phyloP scores from a whole-genome alignment of 2,113 vertebrate genomes.

The Conger conger region DNA sequence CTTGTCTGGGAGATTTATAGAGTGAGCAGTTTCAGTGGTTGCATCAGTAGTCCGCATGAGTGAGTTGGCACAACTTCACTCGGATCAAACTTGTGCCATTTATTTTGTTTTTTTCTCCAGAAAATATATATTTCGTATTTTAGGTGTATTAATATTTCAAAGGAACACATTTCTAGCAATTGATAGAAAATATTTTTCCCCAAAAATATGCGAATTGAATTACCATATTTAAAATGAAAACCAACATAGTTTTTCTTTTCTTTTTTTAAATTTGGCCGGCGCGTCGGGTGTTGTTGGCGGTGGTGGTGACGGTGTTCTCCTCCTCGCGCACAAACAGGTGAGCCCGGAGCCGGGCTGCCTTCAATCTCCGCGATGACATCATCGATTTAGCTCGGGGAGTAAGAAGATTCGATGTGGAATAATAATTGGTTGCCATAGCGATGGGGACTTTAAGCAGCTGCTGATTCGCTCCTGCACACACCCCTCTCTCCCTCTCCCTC shows the following conservation, averaged over 20 bases:
- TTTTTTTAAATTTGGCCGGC: neutral
- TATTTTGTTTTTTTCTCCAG: neutral
- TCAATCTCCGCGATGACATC: slow-evolving; percentile 83
- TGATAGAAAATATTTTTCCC: no score
- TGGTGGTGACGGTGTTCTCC: neutral
- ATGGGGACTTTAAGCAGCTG: slow-evolving; percentile 90
- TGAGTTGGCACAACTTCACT: neutral
- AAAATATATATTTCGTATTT: neutral
- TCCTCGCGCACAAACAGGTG: slow-evolving; percentile 20
- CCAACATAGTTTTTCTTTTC: neutral
- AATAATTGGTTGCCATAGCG: slow-evolving; percentile 95
- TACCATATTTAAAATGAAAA: neutral
- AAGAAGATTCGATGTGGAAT: slow-evolving; percentile 77
- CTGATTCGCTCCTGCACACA: slow-evolving; percentile 86
- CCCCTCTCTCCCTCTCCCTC: slow-evolving; percentile 57
- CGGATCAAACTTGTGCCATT: neutral
- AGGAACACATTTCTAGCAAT: no score
- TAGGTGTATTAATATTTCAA: no score
- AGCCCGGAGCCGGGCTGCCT: slow-evolving; percentile 54
- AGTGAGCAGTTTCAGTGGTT: neutral
- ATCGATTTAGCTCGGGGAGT: slow-evolving; percentile 80
- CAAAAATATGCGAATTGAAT: neutral
- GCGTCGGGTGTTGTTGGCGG: neutral
- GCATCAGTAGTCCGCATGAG: neutral
- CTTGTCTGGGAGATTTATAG: neutral